Base-by-base conservation (phyloP, 2,888 invertebrate genomes). In the Agelastica alni region DNA sequence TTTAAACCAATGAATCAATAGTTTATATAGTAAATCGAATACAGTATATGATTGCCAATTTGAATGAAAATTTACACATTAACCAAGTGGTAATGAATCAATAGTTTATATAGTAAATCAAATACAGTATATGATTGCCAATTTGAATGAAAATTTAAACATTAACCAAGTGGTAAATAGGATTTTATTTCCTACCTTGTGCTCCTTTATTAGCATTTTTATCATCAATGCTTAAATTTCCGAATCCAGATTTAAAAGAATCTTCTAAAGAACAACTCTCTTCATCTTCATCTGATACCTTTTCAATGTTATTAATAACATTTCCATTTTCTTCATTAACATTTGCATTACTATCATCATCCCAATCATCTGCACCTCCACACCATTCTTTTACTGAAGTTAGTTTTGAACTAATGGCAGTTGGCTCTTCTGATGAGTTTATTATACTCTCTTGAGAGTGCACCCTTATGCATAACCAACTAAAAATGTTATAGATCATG, bases 401-500 rank as follows among this genome's bases (percentile, higher is more conserved):
- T 39, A 20, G 10, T 42, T 63, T 65, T 20, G 62, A 30, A 7
- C 37, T 64, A 13, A 36, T 42, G 9, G 31, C 39, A 4, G 34
- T 49, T 13, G 56, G 46, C 28, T 64, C 60, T 48, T 59, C 65
- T 9, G 55, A 55, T 30, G 63, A 58, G 17, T 62, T 62, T 10
- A 37, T 53, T 22, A 62, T 53, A 54, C 68, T 56, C 55, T 89
- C 89, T 66, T 86, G 71, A 34, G 82, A 80, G 76, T 93, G 91
- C 46, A 86, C 83, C 66, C 92, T 79, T 32, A 91, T 69, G 72
- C 92, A 92, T 22, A 83, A 77, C 92, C 92, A 93, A 73, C 89
- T 88, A 66, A 48, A 22, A 45, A 16, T 45, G 12, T 13, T 32
- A 26, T 16, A 36, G n/a, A n/a, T n/a, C n/a, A n/a, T n/a, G n/a